Evolutionary conservation across 1,140 invertebrate species (phyloP), one percentile per base, ranked within the genome.

Genomic region (Macrotrachela quadricornifera): DNA sequence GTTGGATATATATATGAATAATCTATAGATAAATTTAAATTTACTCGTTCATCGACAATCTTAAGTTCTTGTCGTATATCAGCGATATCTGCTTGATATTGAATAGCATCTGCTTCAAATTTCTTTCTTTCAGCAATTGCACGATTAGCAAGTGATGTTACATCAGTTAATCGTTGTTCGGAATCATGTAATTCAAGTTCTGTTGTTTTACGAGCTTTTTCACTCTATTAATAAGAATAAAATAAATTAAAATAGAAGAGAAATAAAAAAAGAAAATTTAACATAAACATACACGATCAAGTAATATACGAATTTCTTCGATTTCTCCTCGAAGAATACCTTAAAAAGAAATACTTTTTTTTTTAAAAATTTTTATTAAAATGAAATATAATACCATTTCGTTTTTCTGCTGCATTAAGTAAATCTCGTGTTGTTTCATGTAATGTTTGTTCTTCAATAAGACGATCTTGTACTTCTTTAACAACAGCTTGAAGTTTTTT

Each of bases 61-160:
- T 30, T 30, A 2, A 30, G 8, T 30, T 30, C 21, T 30, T 30
- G 21, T 30, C 21, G 21, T 4, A 30, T 30, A 30, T 30, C 21
- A 30, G 21, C 21, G 8, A 30, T 30, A 4, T 30, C 21, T 30
- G 3, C 21, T 30, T 30, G 21, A 30, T 30, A 30, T 30, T 30
- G 21, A 4, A 50, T 50, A 0, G 48, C 46, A 16, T 54, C 53
- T n/a, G 48, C 42, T 18, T 54, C 53, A n/a, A 49, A 50, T 50
- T 54, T 54, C 30, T 54, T 54, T 15, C 37, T 49, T 39, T 54
- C 53, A n/a, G 46, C 48, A 15, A 49, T 50, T 13, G 47, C 47
- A 49, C 53, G 42, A 36, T 49, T 54, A 18, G 15, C n/a, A 30
- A 15, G 1, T 13, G 46, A 10, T 21, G 30, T 37, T 6, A 43